Base-by-base conservation (phyloP, 2,113 vertebrate genomes). In the Aegithalos caudatus region DNA sequence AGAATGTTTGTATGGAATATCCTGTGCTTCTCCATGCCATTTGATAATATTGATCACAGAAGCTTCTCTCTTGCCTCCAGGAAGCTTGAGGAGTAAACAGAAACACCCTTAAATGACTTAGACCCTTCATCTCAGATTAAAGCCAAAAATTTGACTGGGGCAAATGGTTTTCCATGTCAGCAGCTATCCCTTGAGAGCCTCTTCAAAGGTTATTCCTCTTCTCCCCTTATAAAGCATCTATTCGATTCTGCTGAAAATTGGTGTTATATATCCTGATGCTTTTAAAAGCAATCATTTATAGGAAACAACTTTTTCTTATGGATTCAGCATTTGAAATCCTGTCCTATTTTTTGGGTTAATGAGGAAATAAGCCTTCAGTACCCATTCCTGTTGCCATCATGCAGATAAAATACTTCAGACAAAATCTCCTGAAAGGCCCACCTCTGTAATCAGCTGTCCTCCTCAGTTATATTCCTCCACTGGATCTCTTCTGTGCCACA, bases 1-100 rank as follows among this genome's bases (percentile, higher is more conserved):
- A 65, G 28, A 50, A 82, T 2, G 0, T 70, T 70, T 2, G 0
- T 66, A 11, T 50, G 47, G 73, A 86, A 51, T 74, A 76, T 88
- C 89, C 56, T 70, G 29, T 90, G 47, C 44, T 70, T 83, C 86
- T 56, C 81, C 80, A 71, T 51, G 60, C 83, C 80, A 86, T 93
- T 95, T 97, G 83, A 94, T 94, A 90, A 71, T 97, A 95, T 96
- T 93, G 96, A 95, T 97, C 96, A 93, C 13, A 8, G 80, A 92
- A 93, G 51, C 84, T 90, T 58, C 90, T 81, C 89, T 95, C 66
- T 95, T 93, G 94, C 94, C 95, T 95, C 81, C 87, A 95, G 96
- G 87, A 97, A 94, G 87, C 93, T 97, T 82, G 91, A 96, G 91
- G 95, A 91, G 81, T 96, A 95, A 95, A 96, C 94, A 95, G 87